These are phyloP conservation scores for Cygnus olor DNA, from an alignment of 2,797 vertebrate genomes.

Conservation along the genomic window DNA sequence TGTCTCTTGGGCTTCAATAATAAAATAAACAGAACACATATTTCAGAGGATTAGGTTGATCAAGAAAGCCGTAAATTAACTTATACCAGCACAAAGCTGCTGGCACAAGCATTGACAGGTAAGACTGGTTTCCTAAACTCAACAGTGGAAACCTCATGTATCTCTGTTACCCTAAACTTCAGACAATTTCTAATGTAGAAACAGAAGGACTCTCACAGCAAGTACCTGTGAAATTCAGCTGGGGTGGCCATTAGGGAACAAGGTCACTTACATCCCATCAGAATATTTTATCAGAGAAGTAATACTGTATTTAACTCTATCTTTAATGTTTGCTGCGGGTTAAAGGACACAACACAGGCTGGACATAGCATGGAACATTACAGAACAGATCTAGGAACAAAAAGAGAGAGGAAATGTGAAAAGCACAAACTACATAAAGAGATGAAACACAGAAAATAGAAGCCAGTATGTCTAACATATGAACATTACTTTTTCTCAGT, in stretches of 20 bases:
- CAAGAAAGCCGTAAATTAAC: background rate
- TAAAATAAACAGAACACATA: background rate
- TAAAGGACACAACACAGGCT: background rate
- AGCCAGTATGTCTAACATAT: background rate
- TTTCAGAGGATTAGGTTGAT: background rate
- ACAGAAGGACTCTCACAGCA: background rate
- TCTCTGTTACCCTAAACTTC: background rate
- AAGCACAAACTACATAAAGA: background rate
- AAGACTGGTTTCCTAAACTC: background rate
- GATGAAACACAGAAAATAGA: background rate
- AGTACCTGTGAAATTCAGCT: background rate
- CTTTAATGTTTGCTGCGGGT: background rate
- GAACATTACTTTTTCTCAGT: background rate
- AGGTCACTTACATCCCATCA: background rate
- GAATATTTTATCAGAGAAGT: background rate
- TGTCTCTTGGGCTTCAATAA: background rate
- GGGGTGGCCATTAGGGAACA: background rate
- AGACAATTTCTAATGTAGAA: background rate
- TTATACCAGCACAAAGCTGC: background rate
- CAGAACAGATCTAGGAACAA: background rate
- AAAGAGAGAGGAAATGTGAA: background rate
- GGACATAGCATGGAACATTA: background rate
- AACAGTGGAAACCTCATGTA: background rate
- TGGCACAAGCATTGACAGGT: background rate
- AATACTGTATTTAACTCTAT: background rate